These are phyloP conservation scores for Lates calcarifer DNA, from an alignment of 2,113 vertebrate species.

Conservation along the genomic window DNA sequence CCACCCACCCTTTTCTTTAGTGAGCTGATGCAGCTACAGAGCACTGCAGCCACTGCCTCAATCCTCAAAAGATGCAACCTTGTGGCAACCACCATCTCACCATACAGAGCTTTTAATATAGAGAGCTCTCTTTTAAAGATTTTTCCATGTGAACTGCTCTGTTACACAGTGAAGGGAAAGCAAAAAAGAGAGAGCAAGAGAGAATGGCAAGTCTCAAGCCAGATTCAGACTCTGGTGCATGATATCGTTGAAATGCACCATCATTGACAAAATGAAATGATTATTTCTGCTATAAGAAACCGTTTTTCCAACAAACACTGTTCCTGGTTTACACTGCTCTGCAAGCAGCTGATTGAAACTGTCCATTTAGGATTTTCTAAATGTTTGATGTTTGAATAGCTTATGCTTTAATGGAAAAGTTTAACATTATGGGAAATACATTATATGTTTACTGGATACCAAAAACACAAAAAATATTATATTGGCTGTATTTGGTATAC, in stretches of 20 bases:
- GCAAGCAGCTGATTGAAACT: not conserved
- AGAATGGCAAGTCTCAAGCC: not conserved
- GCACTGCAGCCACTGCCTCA: constrained; percentile 6
- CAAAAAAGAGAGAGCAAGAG: not conserved
- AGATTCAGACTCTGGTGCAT: not conserved
- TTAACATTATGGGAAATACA: too few relatives aligned
- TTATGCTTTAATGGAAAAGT: too few relatives aligned
- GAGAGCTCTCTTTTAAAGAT: too few relatives aligned
- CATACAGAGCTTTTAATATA: constrained; percentile 6
- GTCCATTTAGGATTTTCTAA: too few relatives aligned
- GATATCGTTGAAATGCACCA: not conserved
- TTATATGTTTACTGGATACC: too few relatives aligned
- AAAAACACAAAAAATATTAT: too few relatives aligned
- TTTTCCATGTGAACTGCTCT: not conserved
- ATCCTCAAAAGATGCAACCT: constrained; percentile 35
- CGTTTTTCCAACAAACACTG: not conserved
- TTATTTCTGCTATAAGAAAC: not conserved
- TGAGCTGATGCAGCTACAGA: constrained; percentile 28
- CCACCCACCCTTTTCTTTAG: constrained; percentile 38
- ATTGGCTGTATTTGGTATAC: too few relatives aligned
- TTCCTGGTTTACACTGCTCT: not conserved
- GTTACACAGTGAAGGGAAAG: not conserved
- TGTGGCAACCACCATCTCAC: not conserved
- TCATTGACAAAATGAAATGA: not conserved
- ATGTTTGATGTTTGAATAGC: too few relatives aligned